Percentiles rank a stretch among this genome's conserved stretches.
phyloP scores from a whole-genome alignment of 2,797 vertebrate genomes.

The Zalophus californianus region DNA sequence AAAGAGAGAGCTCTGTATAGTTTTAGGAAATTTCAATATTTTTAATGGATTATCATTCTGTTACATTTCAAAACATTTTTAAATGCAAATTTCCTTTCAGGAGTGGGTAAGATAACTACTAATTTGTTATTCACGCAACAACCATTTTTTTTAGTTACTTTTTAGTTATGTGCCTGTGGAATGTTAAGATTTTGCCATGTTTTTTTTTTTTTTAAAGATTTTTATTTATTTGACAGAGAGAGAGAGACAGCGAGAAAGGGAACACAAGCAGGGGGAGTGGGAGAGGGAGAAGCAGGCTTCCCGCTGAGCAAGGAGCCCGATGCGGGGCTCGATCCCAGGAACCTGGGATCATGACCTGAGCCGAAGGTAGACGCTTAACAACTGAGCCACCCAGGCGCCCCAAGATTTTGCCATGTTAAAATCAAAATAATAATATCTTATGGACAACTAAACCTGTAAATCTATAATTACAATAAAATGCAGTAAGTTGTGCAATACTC shows the following conservation, averaged over 20 bases:
- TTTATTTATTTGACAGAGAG: too few species aligned
- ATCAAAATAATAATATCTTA: not conserved
- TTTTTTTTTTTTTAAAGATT: too few species aligned
- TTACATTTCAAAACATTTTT: not conserved
- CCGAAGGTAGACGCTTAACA: too few species aligned
- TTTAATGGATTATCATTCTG: not conserved
- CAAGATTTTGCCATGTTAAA: not conserved
- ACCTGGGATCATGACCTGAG: too few species aligned
- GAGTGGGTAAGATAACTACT: not conserved
- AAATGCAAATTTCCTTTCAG: not conserved
- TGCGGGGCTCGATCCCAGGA: too few species aligned
- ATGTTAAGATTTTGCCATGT: not conserved
- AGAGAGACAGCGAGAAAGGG: too few species aligned
- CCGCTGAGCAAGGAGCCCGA: too few species aligned
- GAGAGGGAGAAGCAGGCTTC: too few species aligned
- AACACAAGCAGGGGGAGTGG: too few species aligned
- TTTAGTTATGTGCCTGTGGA: not conserved
- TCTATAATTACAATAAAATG: not conserved
- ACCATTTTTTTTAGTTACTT: not conserved
- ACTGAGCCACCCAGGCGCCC: too few species aligned
- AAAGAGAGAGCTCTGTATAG: not conserved
- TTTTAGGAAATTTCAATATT: not conserved
- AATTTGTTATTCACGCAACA: not conserved
- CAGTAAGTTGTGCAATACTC: not conserved
- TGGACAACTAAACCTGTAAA: not conserved